A percentile compares a stretch with the other conserved stretches of the same genome.
phyloP scores from a whole-genome alignment of 2,113 vertebrate genomes.

The Ancistrus triradiatus region DNA sequence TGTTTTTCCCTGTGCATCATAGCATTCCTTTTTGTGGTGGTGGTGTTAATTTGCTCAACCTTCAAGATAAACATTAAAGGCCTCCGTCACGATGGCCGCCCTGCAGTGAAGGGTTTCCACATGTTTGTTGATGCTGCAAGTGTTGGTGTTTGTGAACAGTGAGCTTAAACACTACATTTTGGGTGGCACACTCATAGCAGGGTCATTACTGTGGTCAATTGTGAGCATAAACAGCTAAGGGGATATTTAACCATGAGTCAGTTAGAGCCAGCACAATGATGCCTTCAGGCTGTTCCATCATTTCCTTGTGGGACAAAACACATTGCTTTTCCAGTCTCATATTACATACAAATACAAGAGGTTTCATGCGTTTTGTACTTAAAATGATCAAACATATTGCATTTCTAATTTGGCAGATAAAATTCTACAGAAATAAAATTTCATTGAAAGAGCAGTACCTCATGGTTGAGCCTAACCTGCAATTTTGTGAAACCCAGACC shows the following conservation, averaged over 20 bases:
- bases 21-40: slow-evolving; percentile 44
- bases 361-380: no score
- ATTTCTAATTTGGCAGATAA: no score
- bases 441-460: no score
- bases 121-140: slow-evolving; percentile 55
- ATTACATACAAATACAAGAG: no score
- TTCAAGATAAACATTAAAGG: slow-evolving; percentile 53
- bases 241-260: slow-evolving; percentile 24
- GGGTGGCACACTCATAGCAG: slow-evolving; percentile 47
- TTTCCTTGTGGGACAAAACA: background rate
- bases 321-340: no score
- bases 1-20: slow-evolving; percentile 13
- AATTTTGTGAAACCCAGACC: no score
- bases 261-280: slow-evolving; percentile 4
- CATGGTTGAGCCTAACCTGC: no score
- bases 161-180: slow-evolving; percentile 31
- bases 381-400: no score
- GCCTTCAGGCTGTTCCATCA: background rate
- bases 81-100: background rate
- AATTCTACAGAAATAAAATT: no score
- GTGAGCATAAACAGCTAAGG: slow-evolving; percentile 1
- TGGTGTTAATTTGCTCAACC: slow-evolving; percentile 39
- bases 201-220: slow-evolving; percentile 17
- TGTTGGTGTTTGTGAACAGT: slow-evolving; percentile 42
- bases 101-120: slow-evolving; percentile 45